Conservation (phyloP, 2,888 invertebrate genomes). For the Eudemis profundana region DNA sequence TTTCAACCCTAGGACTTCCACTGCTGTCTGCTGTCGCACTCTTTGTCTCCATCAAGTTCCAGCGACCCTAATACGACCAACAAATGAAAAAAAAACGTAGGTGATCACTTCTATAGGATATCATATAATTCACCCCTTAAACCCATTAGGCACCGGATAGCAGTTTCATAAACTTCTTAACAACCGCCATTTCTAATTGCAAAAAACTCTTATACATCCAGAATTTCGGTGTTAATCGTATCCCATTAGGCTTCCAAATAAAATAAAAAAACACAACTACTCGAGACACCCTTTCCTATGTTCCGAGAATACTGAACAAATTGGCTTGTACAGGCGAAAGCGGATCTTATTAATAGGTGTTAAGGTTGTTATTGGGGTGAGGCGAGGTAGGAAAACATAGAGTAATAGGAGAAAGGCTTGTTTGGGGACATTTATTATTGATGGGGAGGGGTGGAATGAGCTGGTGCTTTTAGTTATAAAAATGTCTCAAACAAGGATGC, state of each 20-base stretch:
- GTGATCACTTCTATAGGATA: too few species aligned
- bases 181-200: background rate
- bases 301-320: background rate
- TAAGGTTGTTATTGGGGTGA: background rate
- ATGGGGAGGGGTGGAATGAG: background rate
- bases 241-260: background rate
- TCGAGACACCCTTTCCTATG: constrained; percentile 10
- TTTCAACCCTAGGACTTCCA: too few species aligned
- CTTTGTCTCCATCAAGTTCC: too few species aligned
- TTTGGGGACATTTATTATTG: constrained; percentile 14
- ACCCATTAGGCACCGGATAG: too few species aligned
- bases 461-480: background rate
- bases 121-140: too few species aligned
- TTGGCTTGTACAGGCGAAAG: background rate
- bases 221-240: background rate
- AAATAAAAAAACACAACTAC: background rate
- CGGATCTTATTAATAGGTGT: background rate
- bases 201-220: background rate
- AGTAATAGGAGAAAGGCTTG: background rate
- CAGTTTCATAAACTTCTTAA: too few species aligned
- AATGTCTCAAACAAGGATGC: background rate
- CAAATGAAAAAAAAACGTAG: too few species aligned
- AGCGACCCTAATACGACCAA: too few species aligned
- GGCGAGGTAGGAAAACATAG: too few species aligned
- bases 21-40: too few species aligned